Evolutionary conservation across 2,797 vertebrate genomes (phyloP).

Genomic region (Sorex maritimensis): DNA sequence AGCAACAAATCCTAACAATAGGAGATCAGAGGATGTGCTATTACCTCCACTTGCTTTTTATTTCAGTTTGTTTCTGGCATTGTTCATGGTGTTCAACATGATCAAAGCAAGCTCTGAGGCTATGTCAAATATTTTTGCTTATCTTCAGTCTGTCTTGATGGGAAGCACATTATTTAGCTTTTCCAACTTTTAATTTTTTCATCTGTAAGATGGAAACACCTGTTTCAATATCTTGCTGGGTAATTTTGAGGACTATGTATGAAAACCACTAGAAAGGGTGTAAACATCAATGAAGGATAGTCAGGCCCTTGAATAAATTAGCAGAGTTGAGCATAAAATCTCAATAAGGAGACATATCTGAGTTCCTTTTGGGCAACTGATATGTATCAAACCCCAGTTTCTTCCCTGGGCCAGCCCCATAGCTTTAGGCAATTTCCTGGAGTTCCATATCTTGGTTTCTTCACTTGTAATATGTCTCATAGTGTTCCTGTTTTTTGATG

Average conservation of each 20-base stretch:
- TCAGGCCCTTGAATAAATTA: not conserved
- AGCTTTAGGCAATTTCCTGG: not conserved
- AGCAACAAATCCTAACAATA: not conserved
- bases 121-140: not conserved
- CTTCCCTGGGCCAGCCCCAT: not conserved
- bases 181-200: not conserved
- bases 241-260: not conserved
- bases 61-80: conserved; percentile 38
- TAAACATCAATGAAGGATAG: not conserved
- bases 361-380: too few species aligned
- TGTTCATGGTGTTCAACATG: not conserved
- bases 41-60: not conserved
- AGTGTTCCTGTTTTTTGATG: not conserved
- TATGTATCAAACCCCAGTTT: not conserved
- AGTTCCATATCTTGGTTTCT: not conserved
- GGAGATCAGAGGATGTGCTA: not conserved
- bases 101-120: not conserved
- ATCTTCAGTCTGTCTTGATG: not conserved
- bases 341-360: too few species aligned
- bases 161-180: not conserved
- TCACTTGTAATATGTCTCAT: not conserved
- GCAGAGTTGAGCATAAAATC: not conserved
- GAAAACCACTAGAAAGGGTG: not conserved
- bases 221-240: not conserved
- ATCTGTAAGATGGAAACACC: not conserved